These are phyloP conservation scores for Steromphala cineraria DNA, from an alignment of 2,888 invertebrate genomes.

Conservation along the genomic window DNA sequence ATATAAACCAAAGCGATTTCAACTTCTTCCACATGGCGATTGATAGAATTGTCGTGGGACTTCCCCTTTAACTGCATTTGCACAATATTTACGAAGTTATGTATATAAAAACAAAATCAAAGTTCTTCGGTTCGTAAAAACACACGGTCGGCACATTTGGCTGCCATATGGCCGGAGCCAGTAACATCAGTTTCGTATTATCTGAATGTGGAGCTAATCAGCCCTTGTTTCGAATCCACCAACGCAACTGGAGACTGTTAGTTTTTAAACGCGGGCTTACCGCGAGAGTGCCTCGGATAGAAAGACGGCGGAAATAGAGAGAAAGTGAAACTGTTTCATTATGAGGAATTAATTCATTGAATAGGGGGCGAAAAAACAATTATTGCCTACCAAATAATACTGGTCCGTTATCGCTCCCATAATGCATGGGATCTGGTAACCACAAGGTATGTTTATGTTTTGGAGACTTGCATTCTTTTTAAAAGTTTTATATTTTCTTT, in stretches of 20 bases:
- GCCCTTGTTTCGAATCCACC: slow-evolving; percentile 18
- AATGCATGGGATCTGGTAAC: background rate
- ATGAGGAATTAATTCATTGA: slow-evolving; percentile 1
- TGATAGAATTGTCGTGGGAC: slow-evolving; percentile 17
- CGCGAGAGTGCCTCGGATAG: background rate
- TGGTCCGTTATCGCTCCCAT: background rate
- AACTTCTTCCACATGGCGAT: slow-evolving; percentile 9
- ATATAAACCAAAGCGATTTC: slow-evolving; percentile 11
- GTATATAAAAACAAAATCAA: slow-evolving; percentile 21
- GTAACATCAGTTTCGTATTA: background rate
- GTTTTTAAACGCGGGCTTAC: slow-evolving; percentile 1
- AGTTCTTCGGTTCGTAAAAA: slow-evolving; percentile 19
- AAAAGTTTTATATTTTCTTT: too few relatives aligned
- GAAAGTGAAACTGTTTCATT: slow-evolving; percentile 11
- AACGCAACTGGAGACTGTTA: slow-evolving; percentile 5
- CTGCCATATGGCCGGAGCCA: background rate
- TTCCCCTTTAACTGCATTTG: slow-evolving; percentile 15
- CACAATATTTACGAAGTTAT: slow-evolving; percentile 21
- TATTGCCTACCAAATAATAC: background rate
- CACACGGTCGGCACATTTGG: slow-evolving; percentile 12
- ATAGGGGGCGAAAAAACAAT: slow-evolving; percentile 12
- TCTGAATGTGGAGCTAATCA: slow-evolving; percentile 16
- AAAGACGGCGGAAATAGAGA: slow-evolving; percentile 3
- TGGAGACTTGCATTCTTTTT: too few relatives aligned
- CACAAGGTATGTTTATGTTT: background rate